Percentiles rank a stretch among this genome's conserved stretches.
These are phyloP conservation scores for Ciconia nigra DNA, from an alignment of 2,797 vertebrate species.

Conservation along the genomic window DNA sequence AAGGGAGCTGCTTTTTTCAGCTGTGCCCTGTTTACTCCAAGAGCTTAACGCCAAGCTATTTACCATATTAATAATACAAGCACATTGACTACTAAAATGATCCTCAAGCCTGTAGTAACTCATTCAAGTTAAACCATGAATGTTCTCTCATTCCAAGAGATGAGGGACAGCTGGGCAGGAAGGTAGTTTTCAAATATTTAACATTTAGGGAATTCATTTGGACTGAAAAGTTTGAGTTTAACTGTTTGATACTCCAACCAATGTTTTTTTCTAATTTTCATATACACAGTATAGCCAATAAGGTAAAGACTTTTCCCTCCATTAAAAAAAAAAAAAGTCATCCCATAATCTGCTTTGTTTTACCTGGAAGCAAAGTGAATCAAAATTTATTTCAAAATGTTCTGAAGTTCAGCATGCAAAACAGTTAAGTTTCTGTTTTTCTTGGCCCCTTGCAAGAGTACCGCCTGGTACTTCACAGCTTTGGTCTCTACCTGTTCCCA, in stretches of 20 bases:
- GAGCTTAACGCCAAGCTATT: background rate
- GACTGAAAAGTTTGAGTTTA: background rate
- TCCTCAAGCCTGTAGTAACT: background rate
- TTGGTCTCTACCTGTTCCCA: slow-evolving; percentile 31
- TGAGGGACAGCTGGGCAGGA: background rate
- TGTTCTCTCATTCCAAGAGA: background rate
- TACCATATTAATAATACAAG: background rate
- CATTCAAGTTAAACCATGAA: background rate
- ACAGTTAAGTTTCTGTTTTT: slow-evolving; percentile 41
- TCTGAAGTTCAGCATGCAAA: background rate
- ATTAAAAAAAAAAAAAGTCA: background rate
- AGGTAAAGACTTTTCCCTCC: background rate
- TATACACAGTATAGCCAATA: background rate
- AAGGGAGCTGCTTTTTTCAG: background rate
- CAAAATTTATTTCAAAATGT: background rate
- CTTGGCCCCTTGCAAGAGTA: background rate
- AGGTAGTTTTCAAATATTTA: background rate
- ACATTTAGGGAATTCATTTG: background rate
- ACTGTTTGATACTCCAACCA: background rate
- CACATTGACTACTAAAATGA: background rate
- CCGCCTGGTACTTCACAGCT: background rate
- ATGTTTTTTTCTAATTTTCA: background rate
- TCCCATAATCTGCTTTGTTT: background rate
- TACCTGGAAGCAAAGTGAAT: background rate
- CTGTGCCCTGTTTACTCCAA: background rate